Base-by-base conservation (phyloP, 2,797 vertebrate species). In the Falco biarmicus region DNA sequence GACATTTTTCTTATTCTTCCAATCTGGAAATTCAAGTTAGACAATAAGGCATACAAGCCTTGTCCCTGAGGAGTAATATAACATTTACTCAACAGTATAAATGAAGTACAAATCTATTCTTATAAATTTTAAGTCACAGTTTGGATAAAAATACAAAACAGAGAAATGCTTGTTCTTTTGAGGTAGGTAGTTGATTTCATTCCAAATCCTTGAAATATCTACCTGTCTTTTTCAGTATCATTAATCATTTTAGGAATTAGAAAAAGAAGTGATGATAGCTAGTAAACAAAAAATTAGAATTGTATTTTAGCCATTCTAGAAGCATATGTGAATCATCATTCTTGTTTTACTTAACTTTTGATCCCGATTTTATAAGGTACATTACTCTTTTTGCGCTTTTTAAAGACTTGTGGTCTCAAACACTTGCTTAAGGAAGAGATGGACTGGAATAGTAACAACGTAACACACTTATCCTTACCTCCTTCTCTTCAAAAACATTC, bases 61-160 rank as follows among this genome's bases (percentile, higher is more conserved):
- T 87, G 19, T 11, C 63, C 66, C 54, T 48, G 64, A 60, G 37
- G 20, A 94, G 8, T 76, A n/a, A 20, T 29, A 47, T 60, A 90
- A 87, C 17, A 4, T 90, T 68, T 34, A 85, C 51, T 77, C 59
- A 82, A 73, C 26, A 51, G 6, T 37, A 87, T n/a, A 87, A 79
- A 66, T 66, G 26, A 86, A 53, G 39, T 84, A 37, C 6, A 66
- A 73, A 74, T 64, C 48, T 68, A 51, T 86, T 88, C 66, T 95
- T 95, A 88, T 32, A 92, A 90, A 95, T 79, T 95, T 94, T 87
- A 87, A 96, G 94, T 90, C 57, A 86, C 20, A 76, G 14, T 95
- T 96, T 95, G 56, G 48, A 63, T 75, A 90, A 79, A 96, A 97
- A 74, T 69, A 74, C 21, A 80, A 93, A 93, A 66, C 19, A 73